Percentiles rank a stretch among this genome's conserved stretches.
phyloP scores from a whole-genome alignment of 2,797 vertebrate genomes.

The Typhlichthys subterraneus region DNA sequence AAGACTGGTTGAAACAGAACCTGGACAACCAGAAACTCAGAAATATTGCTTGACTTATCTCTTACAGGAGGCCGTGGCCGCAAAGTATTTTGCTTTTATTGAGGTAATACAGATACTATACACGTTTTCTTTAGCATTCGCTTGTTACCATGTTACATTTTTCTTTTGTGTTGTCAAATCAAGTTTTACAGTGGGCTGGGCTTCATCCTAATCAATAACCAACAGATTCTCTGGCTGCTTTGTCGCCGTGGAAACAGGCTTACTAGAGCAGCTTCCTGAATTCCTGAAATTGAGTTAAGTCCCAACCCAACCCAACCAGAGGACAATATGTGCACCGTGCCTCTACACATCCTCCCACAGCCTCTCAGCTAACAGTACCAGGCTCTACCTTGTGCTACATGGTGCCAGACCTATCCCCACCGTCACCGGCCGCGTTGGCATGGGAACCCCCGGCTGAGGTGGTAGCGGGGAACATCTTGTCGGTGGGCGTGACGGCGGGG shows the following conservation, averaged over 20 bases:
- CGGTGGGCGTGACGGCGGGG: constrained; percentile 92
- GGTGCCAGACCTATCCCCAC: constrained; percentile 79
- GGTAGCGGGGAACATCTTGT: constrained; percentile 90
- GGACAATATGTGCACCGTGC: constrained; percentile 28
- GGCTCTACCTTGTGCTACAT: constrained; percentile 71
- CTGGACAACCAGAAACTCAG: constrained; percentile 50
- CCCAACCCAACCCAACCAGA: constrained; percentile 30
- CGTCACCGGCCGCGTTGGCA: constrained; percentile 59
- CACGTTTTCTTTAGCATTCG: constrained; percentile 20
- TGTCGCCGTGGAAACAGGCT: constrained; percentile 54
- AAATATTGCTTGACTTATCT: constrained; percentile 63
- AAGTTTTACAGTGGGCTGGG: constrained; percentile 52
- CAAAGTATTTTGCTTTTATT: constrained; percentile 49
- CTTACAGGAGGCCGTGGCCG: constrained; percentile 51
- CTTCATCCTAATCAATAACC: constrained; percentile 24
- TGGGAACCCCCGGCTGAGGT: constrained; percentile 49
- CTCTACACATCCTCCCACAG: background rate
- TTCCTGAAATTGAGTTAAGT: constrained; percentile 38
- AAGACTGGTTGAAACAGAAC: constrained; percentile 41
- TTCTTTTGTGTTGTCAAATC: constrained; percentile 38
- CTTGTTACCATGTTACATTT: constrained; percentile 11
- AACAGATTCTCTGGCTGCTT: constrained; percentile 33
- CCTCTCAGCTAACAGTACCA: constrained; percentile 1
- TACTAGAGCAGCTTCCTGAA: constrained; percentile 52
- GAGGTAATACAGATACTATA: constrained; percentile 72